Conservation (phyloP, 2,113 vertebrate species). For the Carassius carassius region DNA sequence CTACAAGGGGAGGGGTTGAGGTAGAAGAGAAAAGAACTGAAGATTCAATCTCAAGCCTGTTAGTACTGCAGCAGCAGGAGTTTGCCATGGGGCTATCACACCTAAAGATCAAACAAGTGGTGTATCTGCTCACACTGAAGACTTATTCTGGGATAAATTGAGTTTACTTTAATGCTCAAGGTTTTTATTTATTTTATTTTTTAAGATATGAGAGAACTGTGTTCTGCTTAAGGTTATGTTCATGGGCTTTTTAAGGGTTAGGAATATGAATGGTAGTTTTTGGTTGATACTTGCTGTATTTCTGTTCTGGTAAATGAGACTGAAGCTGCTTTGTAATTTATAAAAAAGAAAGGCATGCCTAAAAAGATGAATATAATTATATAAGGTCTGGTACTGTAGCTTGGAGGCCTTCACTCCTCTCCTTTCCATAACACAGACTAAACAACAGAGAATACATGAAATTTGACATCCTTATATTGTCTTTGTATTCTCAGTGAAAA, state of each 20-base stretch:
- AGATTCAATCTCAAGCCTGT: conserved; percentile 17
- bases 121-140: neutral
- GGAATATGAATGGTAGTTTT: neutral
- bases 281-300: conserved; percentile 11
- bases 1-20: neutral
- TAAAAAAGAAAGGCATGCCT: neutral
- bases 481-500: neutral
- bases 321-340: conserved; percentile 4
- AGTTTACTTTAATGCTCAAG: conserved; percentile 15
- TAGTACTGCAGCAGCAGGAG: neutral
- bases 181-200: neutral
- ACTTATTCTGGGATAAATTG: conserved; percentile 22
- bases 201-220: neutral
- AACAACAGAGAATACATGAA: neutral
- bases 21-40: neutral
- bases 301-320: neutral
- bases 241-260: neutral
- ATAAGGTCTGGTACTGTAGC: neutral
- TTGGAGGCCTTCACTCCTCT: neutral
- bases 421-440: neutral
- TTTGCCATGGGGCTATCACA: conserved; percentile 33
- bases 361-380: neutral
- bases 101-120: conserved; percentile 35
- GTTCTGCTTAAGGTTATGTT: conserved; percentile 3
- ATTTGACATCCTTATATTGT: neutral